These are phyloP conservation scores for Volucella zonaria DNA, from an alignment of 2,888 invertebrate species.

Conservation along the genomic window DNA sequence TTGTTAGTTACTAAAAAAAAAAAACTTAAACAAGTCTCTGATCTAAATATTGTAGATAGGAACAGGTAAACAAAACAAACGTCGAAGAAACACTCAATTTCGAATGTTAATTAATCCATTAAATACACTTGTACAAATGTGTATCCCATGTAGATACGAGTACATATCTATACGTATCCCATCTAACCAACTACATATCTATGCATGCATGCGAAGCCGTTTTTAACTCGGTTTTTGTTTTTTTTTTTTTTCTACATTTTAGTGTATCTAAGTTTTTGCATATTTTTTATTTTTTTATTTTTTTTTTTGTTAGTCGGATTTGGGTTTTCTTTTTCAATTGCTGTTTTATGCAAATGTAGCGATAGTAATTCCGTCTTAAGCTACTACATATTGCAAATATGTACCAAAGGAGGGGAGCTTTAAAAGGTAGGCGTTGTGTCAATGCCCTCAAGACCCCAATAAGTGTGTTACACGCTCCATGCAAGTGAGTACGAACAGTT, in stretches of 20 bases:
- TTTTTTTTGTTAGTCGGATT: conserved; percentile 8
- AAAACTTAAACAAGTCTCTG: conserved; percentile 41
- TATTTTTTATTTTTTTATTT: conserved; percentile 8
- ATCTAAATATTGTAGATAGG: conserved; percentile 48
- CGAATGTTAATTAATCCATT: conserved; percentile 70
- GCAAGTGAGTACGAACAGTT: conserved; percentile 27
- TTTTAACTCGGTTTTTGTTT: not conserved
- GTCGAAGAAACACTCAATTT: conserved; percentile 42
- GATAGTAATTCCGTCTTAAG: conserved; percentile 32
- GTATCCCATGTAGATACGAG: not conserved
- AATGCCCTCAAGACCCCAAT: conserved; percentile 69
- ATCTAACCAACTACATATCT: conserved; percentile 19
- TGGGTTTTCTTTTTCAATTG: not conserved
- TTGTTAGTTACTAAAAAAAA: not conserved
- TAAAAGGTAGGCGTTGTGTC: conserved; percentile 52
- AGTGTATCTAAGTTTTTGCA: conserved; percentile 42
- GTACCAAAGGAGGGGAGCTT: not conserved
- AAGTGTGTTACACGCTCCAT: conserved; percentile 50
- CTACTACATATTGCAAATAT: not conserved
- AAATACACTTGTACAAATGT: conserved; percentile 44
- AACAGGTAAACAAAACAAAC: conserved; percentile 63
- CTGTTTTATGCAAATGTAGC: conserved; percentile 54
- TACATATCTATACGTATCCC: no score
- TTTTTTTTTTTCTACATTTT: conserved; percentile 5
- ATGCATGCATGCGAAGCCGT: conserved; percentile 31